These are phyloP conservation scores for Microtus pennsylvanicus DNA, from an alignment of 2,113 vertebrate species.

Conservation along the genomic window DNA sequence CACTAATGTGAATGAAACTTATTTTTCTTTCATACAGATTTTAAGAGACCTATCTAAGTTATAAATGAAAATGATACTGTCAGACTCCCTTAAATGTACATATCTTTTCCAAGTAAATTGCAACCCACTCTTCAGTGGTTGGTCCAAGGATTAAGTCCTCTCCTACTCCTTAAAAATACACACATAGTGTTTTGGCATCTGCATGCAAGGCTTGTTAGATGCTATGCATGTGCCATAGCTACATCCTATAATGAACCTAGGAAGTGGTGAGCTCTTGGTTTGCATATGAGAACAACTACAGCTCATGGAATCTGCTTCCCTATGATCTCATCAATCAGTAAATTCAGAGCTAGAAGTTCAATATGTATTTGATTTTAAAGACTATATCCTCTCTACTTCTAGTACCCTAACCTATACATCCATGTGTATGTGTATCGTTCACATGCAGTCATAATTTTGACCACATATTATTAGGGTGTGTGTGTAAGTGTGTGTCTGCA, in stretches of 20 bases:
- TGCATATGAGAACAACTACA: neutral
- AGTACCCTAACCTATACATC: neutral
- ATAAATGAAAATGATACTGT: slow-evolving; percentile 54
- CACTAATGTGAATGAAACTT: neutral
- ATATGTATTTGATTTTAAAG: slow-evolving; percentile 54
- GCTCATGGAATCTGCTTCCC: slow-evolving; percentile 42
- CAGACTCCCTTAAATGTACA: neutral
- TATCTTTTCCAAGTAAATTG: too few species aligned
- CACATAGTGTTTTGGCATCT: neutral
- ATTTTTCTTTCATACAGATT: slow-evolving; percentile 57
- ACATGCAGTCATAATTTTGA: neutral
- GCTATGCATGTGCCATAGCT: neutral
- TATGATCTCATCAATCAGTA: neutral
- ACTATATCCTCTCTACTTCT: neutral
- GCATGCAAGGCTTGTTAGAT: neutral
- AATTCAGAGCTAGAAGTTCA: slow-evolving; percentile 19
- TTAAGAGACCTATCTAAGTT: slow-evolving; percentile 11
- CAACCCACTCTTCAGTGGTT: slow-evolving; percentile 31
- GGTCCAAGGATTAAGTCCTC: slow-evolving; percentile 20
- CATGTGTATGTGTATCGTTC: neutral
- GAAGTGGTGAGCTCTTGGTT: neutral
- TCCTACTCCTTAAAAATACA: neutral
- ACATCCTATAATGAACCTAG: slow-evolving; percentile 1
- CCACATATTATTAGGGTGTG: neutral
- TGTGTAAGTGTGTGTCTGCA: neutral